phyloP scores from a whole-genome alignment of 2,888 invertebrate species.

The Blomia tropicalis region DNA sequence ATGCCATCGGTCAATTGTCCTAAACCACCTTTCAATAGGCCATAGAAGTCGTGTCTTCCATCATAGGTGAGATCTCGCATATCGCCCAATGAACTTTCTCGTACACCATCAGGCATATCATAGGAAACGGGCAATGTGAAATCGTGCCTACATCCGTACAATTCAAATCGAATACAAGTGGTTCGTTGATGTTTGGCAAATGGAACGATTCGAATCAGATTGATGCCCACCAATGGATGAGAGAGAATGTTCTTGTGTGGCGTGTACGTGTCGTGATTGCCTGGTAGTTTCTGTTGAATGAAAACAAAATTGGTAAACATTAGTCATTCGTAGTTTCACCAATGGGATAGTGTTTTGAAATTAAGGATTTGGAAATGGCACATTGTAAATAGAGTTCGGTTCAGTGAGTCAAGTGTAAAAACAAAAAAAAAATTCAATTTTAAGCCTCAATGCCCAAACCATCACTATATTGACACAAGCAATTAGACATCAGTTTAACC shows the following conservation, averaged over 20 bases:
- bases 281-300: conserved; percentile 41
- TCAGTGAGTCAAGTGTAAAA: no score
- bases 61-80: conserved; percentile 71
- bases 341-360: no score
- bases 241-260: conserved; percentile 58
- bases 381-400: no score
- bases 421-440: no score
- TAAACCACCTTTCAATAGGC: conserved; percentile 54
- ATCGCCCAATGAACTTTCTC: conserved; percentile 58
- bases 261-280: conserved; percentile 72
- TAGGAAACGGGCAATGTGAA: conserved; percentile 52
- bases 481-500: no score
- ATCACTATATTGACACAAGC: no score
- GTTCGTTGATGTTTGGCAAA: conserved; percentile 65
- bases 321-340: no score
- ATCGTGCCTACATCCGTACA: conserved; percentile 71
- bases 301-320: conserved; percentile 1
- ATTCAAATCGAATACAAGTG: conserved; percentile 76
- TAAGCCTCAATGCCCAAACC: no score
- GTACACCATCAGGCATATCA: conserved; percentile 72
- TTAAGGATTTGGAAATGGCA: no score
- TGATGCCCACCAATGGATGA: conserved; percentile 62
- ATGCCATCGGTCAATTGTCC: conserved; percentile 71
- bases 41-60: conserved; percentile 57
- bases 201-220: conserved; percentile 65